Base-by-base conservation (phyloP, 1,140 invertebrate species). In the Drosophila pruinosa region DNA sequence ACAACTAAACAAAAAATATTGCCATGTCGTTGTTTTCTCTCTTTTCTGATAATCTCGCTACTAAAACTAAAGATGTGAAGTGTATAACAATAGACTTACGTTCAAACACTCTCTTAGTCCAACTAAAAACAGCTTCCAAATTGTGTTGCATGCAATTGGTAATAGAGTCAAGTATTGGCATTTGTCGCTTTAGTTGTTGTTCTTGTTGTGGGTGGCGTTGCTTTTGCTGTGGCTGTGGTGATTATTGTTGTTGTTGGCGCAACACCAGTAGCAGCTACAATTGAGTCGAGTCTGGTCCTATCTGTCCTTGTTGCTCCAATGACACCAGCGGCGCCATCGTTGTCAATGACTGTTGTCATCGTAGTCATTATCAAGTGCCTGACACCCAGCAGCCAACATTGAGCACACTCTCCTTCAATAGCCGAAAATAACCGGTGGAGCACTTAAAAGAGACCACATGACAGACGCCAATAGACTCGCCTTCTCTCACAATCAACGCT, bases 381-480 rank as follows among this genome's bases (percentile, higher is more conserved):
- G 65, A 81, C 69, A 85, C 47, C 54, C 36, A 56, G 19, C 52
- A 38, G 4, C 14, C 38, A 24, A 24, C 19, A 12, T 21, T 5
- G 10, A 47, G 2, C 8, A 53, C 38, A 69, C 58, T n/a, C 53
- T 69, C 76, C 69, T 74, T 61, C 62, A 50, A 75, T 68, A 43
- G 61, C 74, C 71, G 59, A 86, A 88, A 86, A 78, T 86, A 88
- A 75, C 82, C 70, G 72, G 74, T 58, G 70, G 77, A 86, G 82
- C 82, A 86, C 82, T 86, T 86, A 86, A 86, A 86, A 79, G 50
- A 56, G 63, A 88, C 82, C 82, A 77, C 82, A 86, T 72, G 73
- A 85, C 77, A 86, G 70, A 31, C 54, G 69, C 72, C 73, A 24
- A 47, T 47, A 47, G 43, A 19, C 17, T 31, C 38, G 31, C 21